phyloP scores from a whole-genome alignment of 2,797 vertebrate genomes.

The Sylvilagus floridanus region DNA sequence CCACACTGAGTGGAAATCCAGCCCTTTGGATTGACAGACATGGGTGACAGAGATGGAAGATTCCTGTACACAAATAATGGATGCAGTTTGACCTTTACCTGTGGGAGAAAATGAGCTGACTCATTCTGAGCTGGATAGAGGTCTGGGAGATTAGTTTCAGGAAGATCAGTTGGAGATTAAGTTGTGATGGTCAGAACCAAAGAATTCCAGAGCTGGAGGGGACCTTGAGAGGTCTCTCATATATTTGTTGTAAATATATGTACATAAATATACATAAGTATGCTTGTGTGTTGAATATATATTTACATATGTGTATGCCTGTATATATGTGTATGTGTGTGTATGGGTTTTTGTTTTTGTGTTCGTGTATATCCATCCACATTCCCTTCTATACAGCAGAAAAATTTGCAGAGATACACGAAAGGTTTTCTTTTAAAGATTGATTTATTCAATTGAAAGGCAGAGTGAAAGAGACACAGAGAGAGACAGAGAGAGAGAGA shows the following conservation, averaged over 20 bases:
- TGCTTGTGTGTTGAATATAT: not conserved
- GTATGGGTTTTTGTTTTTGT: not conserved
- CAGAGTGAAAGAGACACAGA: no score
- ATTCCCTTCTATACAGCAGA: not conserved
- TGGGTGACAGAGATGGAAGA: slow-evolving; percentile 44
- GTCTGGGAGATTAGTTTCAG: slow-evolving; percentile 26
- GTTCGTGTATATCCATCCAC: not conserved
- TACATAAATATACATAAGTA: not conserved
- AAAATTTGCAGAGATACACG: not conserved
- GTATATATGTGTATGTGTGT: not conserved
- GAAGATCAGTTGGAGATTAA: slow-evolving; percentile 25
- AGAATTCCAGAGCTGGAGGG: slow-evolving; percentile 22
- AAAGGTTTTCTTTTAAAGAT: no score
- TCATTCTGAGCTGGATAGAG: slow-evolving; percentile 46
- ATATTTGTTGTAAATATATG: rapidly evolving
- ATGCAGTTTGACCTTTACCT: slow-evolving; percentile 59
- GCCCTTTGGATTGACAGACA: slow-evolving; percentile 57
- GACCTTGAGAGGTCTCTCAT: not conserved
- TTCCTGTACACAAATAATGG: not conserved
- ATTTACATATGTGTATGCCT: not conserved
- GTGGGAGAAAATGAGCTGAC: slow-evolving; percentile 42
- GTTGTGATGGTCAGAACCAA: not conserved
- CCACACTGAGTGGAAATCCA: slow-evolving; percentile 44
- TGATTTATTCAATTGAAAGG: no score
- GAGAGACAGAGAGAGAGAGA: no score